Evolutionary conservation across 2,113 vertebrate genomes (phyloP).

Genomic region (Zonotrichia leucophrys): DNA sequence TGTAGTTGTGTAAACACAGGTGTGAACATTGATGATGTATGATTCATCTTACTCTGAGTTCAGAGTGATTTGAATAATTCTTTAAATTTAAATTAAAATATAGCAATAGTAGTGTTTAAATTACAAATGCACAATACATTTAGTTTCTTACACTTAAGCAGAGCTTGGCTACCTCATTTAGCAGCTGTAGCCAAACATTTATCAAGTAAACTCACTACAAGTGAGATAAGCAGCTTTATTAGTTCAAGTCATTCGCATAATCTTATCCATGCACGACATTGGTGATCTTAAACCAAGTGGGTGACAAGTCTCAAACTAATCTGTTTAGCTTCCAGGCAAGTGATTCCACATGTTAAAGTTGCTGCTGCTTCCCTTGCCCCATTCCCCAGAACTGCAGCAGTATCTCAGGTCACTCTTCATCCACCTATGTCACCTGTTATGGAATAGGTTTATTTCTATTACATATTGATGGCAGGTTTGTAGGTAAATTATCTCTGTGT

Average conservation of each 20-base stretch:
- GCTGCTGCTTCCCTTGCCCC: not conserved
- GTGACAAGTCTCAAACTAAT: conserved; percentile 24
- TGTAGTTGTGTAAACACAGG: not conserved
- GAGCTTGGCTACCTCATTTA: not conserved
- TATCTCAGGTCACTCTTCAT: not conserved
- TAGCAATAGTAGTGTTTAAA: not conserved
- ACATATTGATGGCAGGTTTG: not conserved
- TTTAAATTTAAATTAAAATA: not conserved
- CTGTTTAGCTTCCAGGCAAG: conserved; percentile 16
- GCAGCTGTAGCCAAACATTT: not conserved
- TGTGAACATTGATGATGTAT: not conserved
- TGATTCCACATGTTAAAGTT: conserved; percentile 7
- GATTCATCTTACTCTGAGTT: not conserved
- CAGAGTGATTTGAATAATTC: not conserved
- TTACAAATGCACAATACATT: not conserved
- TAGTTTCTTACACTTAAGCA: not conserved
- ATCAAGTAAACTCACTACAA: not conserved
- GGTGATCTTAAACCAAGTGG: conserved; percentile 15
- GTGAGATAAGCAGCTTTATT: conserved; percentile 7
- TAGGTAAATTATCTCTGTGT: not conserved
- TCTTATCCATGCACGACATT: not conserved
- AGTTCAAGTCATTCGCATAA: not conserved
- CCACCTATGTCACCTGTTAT: not conserved
- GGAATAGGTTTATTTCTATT: conserved; percentile 20
- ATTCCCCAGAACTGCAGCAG: not conserved